These are phyloP conservation scores for Ectropis grisescens DNA, from an alignment of 1,140 invertebrate genomes.

Conservation along the genomic window DNA sequence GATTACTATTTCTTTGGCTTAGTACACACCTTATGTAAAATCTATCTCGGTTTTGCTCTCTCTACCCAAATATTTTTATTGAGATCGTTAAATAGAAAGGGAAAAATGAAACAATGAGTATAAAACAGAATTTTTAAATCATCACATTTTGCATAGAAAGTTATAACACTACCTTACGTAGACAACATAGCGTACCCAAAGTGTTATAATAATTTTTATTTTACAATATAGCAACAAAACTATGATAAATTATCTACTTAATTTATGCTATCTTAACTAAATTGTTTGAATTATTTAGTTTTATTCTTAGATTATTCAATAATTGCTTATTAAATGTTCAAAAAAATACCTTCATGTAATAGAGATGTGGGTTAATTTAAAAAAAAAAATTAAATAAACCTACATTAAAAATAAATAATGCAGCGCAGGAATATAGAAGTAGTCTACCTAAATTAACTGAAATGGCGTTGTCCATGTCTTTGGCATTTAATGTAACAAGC, in stretches of 20 bases:
- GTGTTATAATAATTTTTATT: neutral
- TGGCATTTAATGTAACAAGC: too few relatives aligned
- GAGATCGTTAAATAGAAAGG: too few relatives aligned
- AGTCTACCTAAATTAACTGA: constrained; percentile 1
- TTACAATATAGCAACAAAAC: too few relatives aligned
- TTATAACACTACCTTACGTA: constrained; percentile 20
- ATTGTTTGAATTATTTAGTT: neutral
- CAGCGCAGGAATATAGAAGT: neutral
- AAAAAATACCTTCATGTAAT: constrained; percentile 4
- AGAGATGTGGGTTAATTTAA: constrained; percentile 1
- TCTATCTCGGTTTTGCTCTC: too few relatives aligned
- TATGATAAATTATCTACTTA: too few relatives aligned
- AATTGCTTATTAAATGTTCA: constrained; percentile 2
- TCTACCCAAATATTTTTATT: too few relatives aligned
- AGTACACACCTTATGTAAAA: too few relatives aligned
- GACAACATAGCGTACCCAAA: constrained; percentile 7
- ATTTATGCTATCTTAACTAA: too few relatives aligned
- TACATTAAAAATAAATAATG: too few relatives aligned
- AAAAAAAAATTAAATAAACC: constrained; percentile 1
- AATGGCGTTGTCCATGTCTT: constrained; percentile 1
- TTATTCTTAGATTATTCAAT: too few relatives aligned
- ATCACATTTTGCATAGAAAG: constrained; percentile 39
- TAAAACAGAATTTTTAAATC: constrained; percentile 45
- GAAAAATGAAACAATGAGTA: constrained; percentile 27
- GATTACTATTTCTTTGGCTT: too few relatives aligned